phyloP scores from a whole-genome alignment of 2,113 vertebrate species.

The Calidris pugnax region DNA sequence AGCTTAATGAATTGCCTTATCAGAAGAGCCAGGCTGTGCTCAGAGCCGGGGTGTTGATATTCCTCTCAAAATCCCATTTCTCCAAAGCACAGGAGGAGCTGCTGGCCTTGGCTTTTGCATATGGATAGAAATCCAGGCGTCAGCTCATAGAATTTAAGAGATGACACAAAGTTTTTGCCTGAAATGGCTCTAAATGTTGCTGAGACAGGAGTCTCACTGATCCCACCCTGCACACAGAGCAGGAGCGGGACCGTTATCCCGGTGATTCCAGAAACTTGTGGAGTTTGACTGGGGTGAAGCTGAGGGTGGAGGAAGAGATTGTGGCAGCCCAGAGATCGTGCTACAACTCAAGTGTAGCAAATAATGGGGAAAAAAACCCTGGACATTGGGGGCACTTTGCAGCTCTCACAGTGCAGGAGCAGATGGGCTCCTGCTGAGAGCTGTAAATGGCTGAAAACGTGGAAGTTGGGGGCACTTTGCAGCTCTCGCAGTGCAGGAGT shows the following conservation, averaged over 20 bases:
- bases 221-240: fast-evolving
- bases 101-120: neutral
- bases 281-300: neutral
- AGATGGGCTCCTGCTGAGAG: neutral
- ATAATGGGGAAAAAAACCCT: too few relatives aligned
- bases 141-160: fast-evolving
- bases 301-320: neutral
- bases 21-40: neutral
- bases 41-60: neutral
- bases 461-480: neutral
- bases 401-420: neutral
- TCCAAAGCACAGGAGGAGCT: neutral
- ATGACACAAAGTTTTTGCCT: neutral
- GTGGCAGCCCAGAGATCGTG: neutral
- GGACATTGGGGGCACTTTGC: neutral
- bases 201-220: neutral
- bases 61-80: neutral
- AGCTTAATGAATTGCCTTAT: neutral
- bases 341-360: neutral
- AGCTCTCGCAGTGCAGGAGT: neutral
- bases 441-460: neutral
- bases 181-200: neutral
- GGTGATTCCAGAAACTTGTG: neutral
- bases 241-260: neutral
- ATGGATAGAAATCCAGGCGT: neutral